phyloP scores from a whole-genome alignment of 2,888 invertebrate genomes.

The Ornithoptera alexandrae region DNA sequence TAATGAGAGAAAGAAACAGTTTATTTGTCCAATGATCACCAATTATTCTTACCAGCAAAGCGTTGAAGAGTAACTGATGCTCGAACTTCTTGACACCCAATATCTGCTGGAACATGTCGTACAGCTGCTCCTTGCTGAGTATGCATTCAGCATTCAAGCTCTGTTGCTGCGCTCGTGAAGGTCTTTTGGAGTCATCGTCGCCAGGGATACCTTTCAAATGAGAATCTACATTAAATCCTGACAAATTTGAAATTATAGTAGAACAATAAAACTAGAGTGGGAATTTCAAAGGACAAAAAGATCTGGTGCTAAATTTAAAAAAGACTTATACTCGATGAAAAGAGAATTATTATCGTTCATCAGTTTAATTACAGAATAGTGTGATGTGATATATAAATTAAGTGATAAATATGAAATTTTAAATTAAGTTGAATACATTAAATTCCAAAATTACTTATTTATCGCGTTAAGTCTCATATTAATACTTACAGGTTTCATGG shows the following conservation, averaged over 20 bases:
- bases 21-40: too few species aligned
- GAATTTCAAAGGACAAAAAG: not conserved
- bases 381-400: not conserved
- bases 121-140: slow-evolving; percentile 98
- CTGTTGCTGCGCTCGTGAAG: slow-evolving; percentile 92
- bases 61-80: slow-evolving; percentile 99
- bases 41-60: slow-evolving; percentile 79
- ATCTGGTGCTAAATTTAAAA: not conserved
- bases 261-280: not conserved
- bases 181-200: slow-evolving; percentile 92
- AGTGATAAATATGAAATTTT: not conserved
- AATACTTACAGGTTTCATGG: slow-evolving; percentile 22
- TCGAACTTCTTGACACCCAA: slow-evolving; percentile 99
- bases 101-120: slow-evolving; percentile 99
- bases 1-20: too few species aligned
- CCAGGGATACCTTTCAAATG: slow-evolving; percentile 79
- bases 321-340: not conserved
- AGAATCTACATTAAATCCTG: not conserved
- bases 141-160: slow-evolving; percentile 95
- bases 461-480: not conserved
- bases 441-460: not conserved
- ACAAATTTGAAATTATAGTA: not conserved
- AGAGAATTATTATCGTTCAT: not conserved
- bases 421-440: not conserved
- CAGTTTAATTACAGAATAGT: too few species aligned